A percentile compares a stretch with the other conserved stretches of the same genome.
Evolutionary conservation across 64 coral and sea anemone genomes (phyloP).

Genomic region (Orbicella faveolata): DNA sequence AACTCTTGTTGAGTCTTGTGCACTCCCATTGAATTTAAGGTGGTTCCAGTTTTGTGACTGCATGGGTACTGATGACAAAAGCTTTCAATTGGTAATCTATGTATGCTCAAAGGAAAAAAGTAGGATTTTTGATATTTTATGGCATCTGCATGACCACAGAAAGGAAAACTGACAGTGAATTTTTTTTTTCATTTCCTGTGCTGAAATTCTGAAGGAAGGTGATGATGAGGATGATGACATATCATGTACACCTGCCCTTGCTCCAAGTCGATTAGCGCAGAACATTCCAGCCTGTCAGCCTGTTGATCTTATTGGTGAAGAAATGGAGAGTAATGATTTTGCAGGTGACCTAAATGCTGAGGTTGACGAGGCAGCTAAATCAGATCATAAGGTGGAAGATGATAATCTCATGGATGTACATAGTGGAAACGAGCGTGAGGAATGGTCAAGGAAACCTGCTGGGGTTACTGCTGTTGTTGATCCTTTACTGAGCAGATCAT

Average conservation of each 20-base stretch:
- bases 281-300: background rate
- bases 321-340: background rate
- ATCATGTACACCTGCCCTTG: conserved; percentile 78
- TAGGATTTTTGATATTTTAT: too few species aligned
- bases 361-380: background rate
- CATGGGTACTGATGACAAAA: too few species aligned
- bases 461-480: background rate
- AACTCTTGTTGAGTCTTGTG: too few species aligned
- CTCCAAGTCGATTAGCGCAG: conserved; percentile 67
- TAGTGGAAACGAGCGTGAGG: background rate
- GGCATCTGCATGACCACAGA: too few species aligned
- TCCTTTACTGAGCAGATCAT: conserved; percentile 59
- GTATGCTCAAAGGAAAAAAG: too few species aligned
- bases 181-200: background rate
- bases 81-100: too few species aligned
- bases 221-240: conserved; percentile 65
- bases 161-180: too few species aligned
- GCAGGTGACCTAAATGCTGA: background rate
- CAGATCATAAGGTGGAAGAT: background rate
- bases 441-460: background rate
- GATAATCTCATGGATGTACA: background rate
- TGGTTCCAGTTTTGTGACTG: too few species aligned
- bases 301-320: background rate
- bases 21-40: too few species aligned
- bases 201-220: conserved; percentile 21